Base-by-base conservation (phyloP, 1,140 invertebrate species). In the Hyphantria cunea region DNA sequence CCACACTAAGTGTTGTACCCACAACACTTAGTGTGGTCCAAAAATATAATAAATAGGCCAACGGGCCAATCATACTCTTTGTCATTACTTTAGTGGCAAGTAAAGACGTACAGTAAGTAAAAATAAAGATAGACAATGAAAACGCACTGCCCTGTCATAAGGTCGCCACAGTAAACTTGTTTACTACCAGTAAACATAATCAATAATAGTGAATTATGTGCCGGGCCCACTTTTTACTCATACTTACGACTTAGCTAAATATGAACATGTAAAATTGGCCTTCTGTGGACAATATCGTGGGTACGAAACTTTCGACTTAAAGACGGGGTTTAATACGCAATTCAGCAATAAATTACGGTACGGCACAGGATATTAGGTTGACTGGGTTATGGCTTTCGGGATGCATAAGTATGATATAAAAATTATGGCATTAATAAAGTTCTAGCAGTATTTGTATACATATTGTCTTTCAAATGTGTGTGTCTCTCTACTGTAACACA, bases 151-250 rank as follows among this genome's bases (percentile, higher is more conserved):
- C 9, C 55, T 25, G 31, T 61, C 70, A 79, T 74, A 73, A 77
- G 70, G 68, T 68, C 25, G 55, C 63, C 67, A 72, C 65, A 80
- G 72, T 80, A 78, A 84, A 84, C 70, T 78, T 81, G 80, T 86
- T 86, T 86, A 84, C 74, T 82, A 76, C 72, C 75, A 76, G 81
- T 85, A 84, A 83, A 84, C 76, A 73, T 84, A 82, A 86, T 86
- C 84, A 86, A 85, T 86, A 81, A 82, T 73, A 72, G 72, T 81
- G 79, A 82, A 65, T 81, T 86, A 84, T 79, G 78, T 72, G 70
- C 47, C 48, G 72, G 70, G 61, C 70, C 61, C 67, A 76, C 69
- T 77, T 82, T 82, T 82, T 78, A 79, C 69, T 75, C 70, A 69
- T 70, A 75, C 70, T 82, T 79, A 74, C 60, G 58, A 52, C 44